These are phyloP conservation scores for Antheraea mylitta DNA, from an alignment of 1,140 invertebrate genomes.

Conservation along the genomic window DNA sequence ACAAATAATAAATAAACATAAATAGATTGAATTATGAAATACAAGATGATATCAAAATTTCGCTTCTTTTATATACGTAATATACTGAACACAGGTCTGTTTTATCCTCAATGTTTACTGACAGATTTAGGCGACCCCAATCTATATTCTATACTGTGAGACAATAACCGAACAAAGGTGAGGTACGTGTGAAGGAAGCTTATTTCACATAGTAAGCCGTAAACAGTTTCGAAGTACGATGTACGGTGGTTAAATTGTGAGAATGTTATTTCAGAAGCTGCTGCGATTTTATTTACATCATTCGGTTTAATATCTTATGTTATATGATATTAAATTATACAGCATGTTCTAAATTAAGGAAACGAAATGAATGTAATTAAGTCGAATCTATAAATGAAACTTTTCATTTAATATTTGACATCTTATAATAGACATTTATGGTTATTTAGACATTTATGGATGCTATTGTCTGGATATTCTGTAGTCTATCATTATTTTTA, in stretches of 20 bases:
- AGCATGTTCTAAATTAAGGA: no score
- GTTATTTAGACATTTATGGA: no score
- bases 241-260: constrained; percentile 12
- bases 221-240: constrained; percentile 30
- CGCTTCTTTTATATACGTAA: background rate
- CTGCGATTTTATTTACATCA: constrained; percentile 16
- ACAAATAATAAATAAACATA: background rate
- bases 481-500: no score
- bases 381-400: no score
- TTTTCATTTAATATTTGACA: no score
- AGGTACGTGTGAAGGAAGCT: constrained; percentile 31
- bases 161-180: constrained; percentile 25
- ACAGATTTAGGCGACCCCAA: constrained; percentile 17
- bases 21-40: background rate
- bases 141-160: constrained; percentile 11
- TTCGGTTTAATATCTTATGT: background rate
- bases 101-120: constrained; percentile 2
- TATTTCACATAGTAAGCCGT: constrained; percentile 30
- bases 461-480: no score
- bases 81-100: background rate
- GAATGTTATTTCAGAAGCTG: background rate
- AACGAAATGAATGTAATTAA: no score
- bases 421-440: no score
- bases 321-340: background rate
- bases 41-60: background rate